Evolutionary conservation across 2,113 vertebrate genomes (phyloP).

Genomic region (Edolisoma coerulescens): DNA sequence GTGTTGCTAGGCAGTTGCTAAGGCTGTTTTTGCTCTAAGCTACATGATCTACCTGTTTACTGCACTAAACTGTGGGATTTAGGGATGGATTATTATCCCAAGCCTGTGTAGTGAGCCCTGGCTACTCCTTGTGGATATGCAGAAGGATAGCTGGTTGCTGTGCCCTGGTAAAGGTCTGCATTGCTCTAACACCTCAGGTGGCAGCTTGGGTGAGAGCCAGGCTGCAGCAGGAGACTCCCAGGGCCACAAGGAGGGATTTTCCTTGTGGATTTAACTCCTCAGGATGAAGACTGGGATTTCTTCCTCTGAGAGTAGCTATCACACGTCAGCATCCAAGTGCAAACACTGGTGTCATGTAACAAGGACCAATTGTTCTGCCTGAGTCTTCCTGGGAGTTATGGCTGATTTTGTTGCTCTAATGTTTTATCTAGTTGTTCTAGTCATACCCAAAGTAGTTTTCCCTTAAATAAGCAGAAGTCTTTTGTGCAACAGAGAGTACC

Average conservation of each 20-base stretch:
- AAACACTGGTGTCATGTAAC: rapidly evolving
- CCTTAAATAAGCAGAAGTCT: neutral
- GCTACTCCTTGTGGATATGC: neutral
- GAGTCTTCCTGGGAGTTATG: neutral
- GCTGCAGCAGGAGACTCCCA: neutral
- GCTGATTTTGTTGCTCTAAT: neutral
- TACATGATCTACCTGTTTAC: slow-evolving; percentile 1
- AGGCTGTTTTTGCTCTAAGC: neutral
- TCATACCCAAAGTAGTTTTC: neutral
- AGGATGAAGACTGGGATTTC: neutral
- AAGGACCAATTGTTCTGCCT: neutral
- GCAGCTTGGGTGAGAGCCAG: neutral
- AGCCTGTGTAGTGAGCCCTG: neutral
- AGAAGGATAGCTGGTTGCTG: neutral
- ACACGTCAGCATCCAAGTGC: neutral
- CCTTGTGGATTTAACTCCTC: neutral
- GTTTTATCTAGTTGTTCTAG: neutral
- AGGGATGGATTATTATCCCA: neutral
- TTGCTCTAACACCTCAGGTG: neutral
- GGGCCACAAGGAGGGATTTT: neutral
- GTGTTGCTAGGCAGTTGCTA: slow-evolving; percentile 54
- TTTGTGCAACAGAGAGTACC: neutral
- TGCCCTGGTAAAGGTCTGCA: neutral
- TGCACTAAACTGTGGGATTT: neutral
- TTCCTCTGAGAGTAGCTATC: neutral